Evolutionary conservation across 2,888 invertebrate species (phyloP).

Genomic region (Leucophenga montana): DNA sequence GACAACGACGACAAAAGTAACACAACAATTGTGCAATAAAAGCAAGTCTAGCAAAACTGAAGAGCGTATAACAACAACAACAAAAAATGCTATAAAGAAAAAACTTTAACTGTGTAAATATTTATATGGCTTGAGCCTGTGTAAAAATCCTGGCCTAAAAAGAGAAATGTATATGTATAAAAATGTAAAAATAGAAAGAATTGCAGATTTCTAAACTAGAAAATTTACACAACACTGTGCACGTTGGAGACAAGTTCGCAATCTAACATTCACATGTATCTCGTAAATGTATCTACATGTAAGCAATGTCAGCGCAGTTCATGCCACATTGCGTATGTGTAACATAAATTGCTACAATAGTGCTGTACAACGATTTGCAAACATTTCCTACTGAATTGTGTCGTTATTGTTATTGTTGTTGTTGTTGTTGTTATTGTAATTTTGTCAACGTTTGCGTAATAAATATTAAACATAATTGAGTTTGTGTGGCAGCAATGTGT

Average conservation of each 20-base stretch:
- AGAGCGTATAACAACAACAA: not conserved
- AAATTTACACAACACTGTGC: slow-evolving; percentile 4
- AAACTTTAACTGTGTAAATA: not conserved
- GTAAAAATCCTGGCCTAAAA: slow-evolving; percentile 7
- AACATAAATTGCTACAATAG: not conserved
- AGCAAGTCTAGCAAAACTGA: not conserved
- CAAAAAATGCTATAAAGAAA: not conserved
- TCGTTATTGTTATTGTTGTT: not conserved
- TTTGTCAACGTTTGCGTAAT: not conserved
- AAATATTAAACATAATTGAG: slow-evolving; percentile 7
- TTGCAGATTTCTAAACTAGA: slow-evolving; percentile 4
- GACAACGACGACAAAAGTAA: not conserved
- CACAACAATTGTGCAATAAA: not conserved
- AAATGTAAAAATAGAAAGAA: not conserved
- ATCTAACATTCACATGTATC: too few species aligned
- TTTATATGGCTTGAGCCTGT: slow-evolving; percentile 8
- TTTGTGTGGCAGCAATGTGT: not conserved
- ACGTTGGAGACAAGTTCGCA: not conserved
- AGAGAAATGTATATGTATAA: not conserved
- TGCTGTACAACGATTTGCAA: not conserved
- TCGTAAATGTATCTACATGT: too few species aligned
- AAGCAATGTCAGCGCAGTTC: too few species aligned
- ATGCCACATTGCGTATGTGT: not conserved
- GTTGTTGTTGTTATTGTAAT: not conserved
- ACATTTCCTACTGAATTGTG: not conserved